These are phyloP conservation scores for Formica exsecta DNA, from an alignment of 1,140 invertebrate genomes.

Conservation along the genomic window DNA sequence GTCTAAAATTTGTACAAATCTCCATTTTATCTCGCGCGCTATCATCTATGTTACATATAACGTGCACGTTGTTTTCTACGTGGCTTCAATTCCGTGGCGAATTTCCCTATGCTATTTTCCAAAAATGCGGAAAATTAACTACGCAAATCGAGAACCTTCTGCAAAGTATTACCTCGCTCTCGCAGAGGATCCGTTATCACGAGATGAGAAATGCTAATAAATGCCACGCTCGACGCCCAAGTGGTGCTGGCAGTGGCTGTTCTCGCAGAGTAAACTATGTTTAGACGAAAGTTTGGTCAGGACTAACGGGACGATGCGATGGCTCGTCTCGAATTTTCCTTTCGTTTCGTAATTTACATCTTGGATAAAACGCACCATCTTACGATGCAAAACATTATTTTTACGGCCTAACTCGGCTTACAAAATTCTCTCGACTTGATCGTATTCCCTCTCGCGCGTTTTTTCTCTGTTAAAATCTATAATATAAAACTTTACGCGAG, in stretches of 20 bases:
- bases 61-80: not conserved
- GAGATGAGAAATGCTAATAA: slow-evolving; percentile 55
- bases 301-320: not conserved
- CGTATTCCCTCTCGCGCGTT: not conserved
- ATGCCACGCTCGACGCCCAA: slow-evolving; percentile 43
- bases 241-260: slow-evolving; percentile 22
- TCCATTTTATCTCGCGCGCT: not conserved
- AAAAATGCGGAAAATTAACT: slow-evolving; percentile 22
- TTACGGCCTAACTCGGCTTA: not conserved
- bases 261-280: slow-evolving; percentile 35
- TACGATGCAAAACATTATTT: slow-evolving; percentile 23
- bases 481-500: slow-evolving; percentile 40
- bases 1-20: slow-evolving; percentile 13
- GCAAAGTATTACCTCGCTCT: slow-evolving; percentile 54
- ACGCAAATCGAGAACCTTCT: slow-evolving; percentile 31
- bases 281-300: slow-evolving; percentile 57
- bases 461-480: not conserved
- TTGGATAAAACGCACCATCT: not conserved
- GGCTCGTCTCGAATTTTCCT: not conserved
- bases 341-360: slow-evolving; percentile 35
- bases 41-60: not conserved
- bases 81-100: not conserved
- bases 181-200: slow-evolving; percentile 41
- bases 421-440: not conserved
- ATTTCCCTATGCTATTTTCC: not conserved